Evolutionary conservation across 2,113 vertebrate species (phyloP), one percentile per base, ranked within the genome.

Genomic region (Trinectes maculatus): DNA sequence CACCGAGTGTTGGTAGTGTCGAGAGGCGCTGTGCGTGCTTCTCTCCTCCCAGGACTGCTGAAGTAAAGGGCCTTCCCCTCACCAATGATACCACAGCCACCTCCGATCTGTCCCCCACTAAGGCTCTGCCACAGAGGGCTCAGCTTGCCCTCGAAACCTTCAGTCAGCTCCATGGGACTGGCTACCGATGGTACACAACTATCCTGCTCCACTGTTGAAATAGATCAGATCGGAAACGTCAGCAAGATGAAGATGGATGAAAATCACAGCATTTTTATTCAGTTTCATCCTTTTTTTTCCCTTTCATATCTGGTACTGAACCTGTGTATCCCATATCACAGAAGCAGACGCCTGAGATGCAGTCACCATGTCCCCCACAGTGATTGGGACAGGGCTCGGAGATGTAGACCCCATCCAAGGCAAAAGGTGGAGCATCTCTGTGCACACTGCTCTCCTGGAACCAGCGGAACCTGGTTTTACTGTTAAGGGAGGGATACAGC

Each of bases 401-500:
- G 80, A 99, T 96, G 89, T 98, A 99, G 12, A 99, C 96, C 0
- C 96, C 95, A 0, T 99, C 98, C 72, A 99, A 68, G 12, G 95
- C 94, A 4, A 99, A 99, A 1, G 97, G 78, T 46, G 95, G 94
- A 2, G 95, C 94, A 0, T 94, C 95, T 61, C 95, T 94, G 77
- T 96, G 91, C 37, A 94, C 84, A 43, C 92, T 98, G 92, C 95
- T 99, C 83, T 99, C 96, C 87, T 99, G 98, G 86, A 98, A 96
- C 98, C 98, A 99, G 22, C 98, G 96, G 89, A 99, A 99, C 47
- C 97, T 93, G 2, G 95, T 99, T 89, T 98, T 99, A 82, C 98
- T 99, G 89, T 26, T 37, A 52, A 22, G 18, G 37, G 9, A 53
- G 0, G 19, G 1, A 52, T 24, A n/a, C 13, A 46, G 12, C 1